phyloP scores from a whole-genome alignment of 2,797 vertebrate species.

The Carcharodon carcharias region DNA sequence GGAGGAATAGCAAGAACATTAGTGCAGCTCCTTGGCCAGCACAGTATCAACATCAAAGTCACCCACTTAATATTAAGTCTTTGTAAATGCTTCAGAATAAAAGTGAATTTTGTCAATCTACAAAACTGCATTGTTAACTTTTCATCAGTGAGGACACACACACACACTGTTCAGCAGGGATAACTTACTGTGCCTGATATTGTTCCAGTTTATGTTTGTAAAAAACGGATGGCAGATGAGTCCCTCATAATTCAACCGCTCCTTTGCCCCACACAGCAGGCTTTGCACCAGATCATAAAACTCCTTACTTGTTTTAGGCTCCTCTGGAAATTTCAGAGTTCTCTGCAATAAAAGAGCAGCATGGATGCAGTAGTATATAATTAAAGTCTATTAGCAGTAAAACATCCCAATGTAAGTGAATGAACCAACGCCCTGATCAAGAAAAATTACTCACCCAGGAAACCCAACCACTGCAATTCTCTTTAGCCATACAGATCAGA shows the following conservation, averaged over 20 bases:
- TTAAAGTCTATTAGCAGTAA: not conserved
- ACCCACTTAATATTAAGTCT: not conserved
- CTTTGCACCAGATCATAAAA: slow-evolving; percentile 82
- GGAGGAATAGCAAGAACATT: not conserved
- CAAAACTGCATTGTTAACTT: not conserved
- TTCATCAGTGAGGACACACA: not conserved
- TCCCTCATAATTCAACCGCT: slow-evolving; percentile 76
- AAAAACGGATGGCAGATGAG: slow-evolving; percentile 91
- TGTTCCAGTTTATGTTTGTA: slow-evolving; percentile 74
- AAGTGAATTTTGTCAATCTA: not conserved
- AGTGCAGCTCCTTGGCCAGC: not conserved
- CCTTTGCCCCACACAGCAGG: slow-evolving; percentile 74
- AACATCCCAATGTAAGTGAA: not conserved
- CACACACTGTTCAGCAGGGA: slow-evolving; percentile 42
- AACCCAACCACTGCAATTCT: not conserved
- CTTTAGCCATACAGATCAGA: not conserved
- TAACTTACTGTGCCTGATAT: slow-evolving; percentile 76
- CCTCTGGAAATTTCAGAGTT: slow-evolving; percentile 81
- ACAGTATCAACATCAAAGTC: not conserved
- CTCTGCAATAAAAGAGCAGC: slow-evolving; percentile 54
- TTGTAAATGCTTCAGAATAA: not conserved
- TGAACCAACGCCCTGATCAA: not conserved
- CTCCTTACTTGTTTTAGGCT: slow-evolving; percentile 67
- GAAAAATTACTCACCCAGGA: not conserved
- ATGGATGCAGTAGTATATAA: not conserved